A percentile compares a stretch with the other conserved stretches of the same genome.
Evolutionary conservation across 2,113 vertebrate species (phyloP).

Genomic region (Apistogramma diplotaenia): DNA sequence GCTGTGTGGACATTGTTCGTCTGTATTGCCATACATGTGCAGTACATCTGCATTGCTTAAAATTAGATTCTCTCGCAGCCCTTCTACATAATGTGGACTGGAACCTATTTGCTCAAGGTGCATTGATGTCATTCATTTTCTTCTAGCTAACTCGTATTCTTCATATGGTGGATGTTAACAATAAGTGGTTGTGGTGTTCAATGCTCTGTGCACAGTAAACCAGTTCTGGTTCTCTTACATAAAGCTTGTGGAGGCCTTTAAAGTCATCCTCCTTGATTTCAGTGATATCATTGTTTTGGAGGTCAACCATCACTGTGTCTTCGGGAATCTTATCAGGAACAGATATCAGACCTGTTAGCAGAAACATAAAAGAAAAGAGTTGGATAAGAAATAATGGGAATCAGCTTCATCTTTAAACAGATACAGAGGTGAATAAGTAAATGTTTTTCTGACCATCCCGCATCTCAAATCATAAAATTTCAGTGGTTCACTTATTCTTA

Average conservation of each 20-base stretch:
- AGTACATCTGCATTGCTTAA: background rate
- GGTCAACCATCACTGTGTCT: constrained; percentile 90
- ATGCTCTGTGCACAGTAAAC: background rate
- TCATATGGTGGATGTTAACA: background rate
- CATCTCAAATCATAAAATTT: background rate
- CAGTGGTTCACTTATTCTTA: background rate
- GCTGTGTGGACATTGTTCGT: background rate
- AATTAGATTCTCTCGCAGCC: background rate
- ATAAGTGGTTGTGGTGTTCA: background rate
- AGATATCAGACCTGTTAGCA: constrained; percentile 83
- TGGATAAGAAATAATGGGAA: background rate
- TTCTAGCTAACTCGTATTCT: background rate
- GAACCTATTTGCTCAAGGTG: background rate
- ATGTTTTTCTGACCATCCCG: background rate
- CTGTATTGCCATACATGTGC: background rate
- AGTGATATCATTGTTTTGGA: constrained; percentile 97
- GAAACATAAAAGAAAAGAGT: constrained; percentile 1
- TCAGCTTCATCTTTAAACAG: fast-evolving
- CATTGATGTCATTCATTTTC: background rate
- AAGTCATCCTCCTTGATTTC: constrained; percentile 96
- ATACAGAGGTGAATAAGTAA: background rate
- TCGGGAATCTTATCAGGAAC: constrained; percentile 89
- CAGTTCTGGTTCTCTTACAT: constrained; percentile 78
- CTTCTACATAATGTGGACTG: background rate
- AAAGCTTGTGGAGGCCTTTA: constrained; percentile 81